Conservation (phyloP, 2,888 invertebrate genomes). For the Dryobota labecula region DNA sequence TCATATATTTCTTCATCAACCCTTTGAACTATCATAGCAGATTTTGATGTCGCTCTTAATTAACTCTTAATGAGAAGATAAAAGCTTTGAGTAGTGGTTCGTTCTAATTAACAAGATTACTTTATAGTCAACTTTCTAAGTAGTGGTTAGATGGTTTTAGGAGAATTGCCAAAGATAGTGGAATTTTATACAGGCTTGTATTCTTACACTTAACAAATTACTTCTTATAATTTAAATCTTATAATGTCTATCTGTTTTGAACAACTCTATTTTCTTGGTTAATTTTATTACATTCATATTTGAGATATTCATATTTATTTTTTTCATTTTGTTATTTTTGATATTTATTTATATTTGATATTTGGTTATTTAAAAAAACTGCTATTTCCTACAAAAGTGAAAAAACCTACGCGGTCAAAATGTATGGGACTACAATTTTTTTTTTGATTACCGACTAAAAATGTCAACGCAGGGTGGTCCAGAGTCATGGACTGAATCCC, state of each 20-base stretch:
- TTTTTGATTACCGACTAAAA: too few species aligned
- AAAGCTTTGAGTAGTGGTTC: slow-evolving; percentile 1
- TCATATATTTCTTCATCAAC: not conserved
- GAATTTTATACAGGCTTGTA: not conserved
- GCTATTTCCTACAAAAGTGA: too few species aligned
- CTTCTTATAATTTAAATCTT: not conserved
- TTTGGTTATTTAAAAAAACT: too few species aligned
- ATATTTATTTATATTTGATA: too few species aligned
- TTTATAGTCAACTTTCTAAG: not conserved
- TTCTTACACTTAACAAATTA: not conserved
- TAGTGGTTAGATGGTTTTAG: not conserved
- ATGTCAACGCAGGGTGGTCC: too few species aligned
- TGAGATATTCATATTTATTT: too few species aligned
- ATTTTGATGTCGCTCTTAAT: not conserved
- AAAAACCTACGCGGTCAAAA: too few species aligned
- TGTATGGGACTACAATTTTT: too few species aligned
- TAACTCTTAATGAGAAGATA: not conserved
- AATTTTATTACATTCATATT: not conserved
- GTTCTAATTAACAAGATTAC: slow-evolving; percentile 1
- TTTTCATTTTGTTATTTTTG: too few species aligned
- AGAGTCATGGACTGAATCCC: too few species aligned
- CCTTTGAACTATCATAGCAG: not conserved
- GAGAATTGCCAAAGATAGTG: not conserved
- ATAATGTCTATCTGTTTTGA: not conserved
- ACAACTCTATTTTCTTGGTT: not conserved